A percentile compares a stretch with the other conserved stretches of the same genome.
Conservation (phyloP, 2,113 vertebrate species). For the Macheiramphus alcinus region DNA sequence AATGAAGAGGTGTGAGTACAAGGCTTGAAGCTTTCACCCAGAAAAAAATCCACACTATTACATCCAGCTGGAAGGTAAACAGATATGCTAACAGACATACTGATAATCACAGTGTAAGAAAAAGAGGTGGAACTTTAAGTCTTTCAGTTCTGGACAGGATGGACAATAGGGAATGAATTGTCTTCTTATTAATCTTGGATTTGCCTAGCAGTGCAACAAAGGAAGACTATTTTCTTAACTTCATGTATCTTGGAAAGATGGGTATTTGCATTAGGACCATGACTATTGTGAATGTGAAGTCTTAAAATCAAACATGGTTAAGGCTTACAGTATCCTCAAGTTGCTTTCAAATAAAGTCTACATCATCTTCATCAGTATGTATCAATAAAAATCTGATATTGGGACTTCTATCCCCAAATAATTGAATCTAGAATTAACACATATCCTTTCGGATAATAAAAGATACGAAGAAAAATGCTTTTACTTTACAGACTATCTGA, state of each 20-base stretch:
- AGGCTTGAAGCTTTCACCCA: not conserved
- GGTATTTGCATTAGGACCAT: not conserved
- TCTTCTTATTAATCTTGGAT: not conserved
- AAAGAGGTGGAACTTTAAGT: not conserved
- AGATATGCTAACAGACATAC: not conserved
- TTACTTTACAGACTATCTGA: not conserved
- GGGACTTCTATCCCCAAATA: not conserved
- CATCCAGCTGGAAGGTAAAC: not conserved
- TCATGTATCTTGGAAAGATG: not conserved
- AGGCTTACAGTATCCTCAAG: not conserved
- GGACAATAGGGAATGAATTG: not conserved
- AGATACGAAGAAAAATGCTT: not conserved
- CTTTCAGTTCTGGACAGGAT: accelerated
- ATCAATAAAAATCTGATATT: not conserved
- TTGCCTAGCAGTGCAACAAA: not conserved
- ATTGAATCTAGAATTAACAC: not conserved
- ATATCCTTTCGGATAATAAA: not conserved
- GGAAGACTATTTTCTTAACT: not conserved
- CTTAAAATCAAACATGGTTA: not conserved
- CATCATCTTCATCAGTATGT: not conserved
- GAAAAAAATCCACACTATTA: not conserved
- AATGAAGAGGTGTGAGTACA: not conserved
- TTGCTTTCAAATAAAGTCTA: not conserved
- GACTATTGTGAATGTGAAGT: accelerated
- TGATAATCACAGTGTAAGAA: not conserved